Evolutionary conservation across 2,113 vertebrate genomes (phyloP), one percentile per base, ranked within the genome.

Genomic region (Taurulus bubalis): DNA sequence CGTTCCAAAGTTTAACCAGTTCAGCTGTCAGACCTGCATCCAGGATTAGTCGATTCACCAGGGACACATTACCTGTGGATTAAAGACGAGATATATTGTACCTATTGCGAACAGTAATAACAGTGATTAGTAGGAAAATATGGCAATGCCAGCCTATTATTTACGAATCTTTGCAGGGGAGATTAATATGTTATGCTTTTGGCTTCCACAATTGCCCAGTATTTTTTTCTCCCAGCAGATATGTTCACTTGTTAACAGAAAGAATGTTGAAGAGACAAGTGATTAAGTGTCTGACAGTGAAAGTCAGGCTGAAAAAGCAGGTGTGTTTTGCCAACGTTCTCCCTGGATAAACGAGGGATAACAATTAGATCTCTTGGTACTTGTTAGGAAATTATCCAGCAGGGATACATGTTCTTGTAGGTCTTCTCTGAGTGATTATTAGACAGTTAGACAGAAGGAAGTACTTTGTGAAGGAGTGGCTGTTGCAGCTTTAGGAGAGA

Each of bases 11-110:
- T 84, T 96, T 94, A 49, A 94, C 96, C 84, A 99, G 96, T 40
- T 99, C 97, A 87, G 93, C 92, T 62, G 98, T 98, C 90, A 99
- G 94, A 73, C 97, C 97, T 32, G 98, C 98, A 90, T 99, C 98
- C 87, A 99, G 89, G 76, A 99, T 94, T 85, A 97, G 89, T 88
- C 98, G 95, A 72, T 96, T 95, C 86, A 99, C 92, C 84, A 99
- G 94, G 82, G 96, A 96, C 20, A 91, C 93, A 72, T 98, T 98
- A 93, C 98, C 98, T 99, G 64, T 40, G 67, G 87, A 89, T 84
- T 12, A 80, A 62, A 88, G 82, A 84, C 40, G 60, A 82, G 60
- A 75, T 75, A 24, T n/a, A 69, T 60, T 89, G 47, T 15, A 82
- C 38, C 82, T 70, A 75, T 72, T 69, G 32, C 4, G 12, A 22